Conservation (phyloP, 2,113 vertebrate species). For the Sardina pilchardus region DNA sequence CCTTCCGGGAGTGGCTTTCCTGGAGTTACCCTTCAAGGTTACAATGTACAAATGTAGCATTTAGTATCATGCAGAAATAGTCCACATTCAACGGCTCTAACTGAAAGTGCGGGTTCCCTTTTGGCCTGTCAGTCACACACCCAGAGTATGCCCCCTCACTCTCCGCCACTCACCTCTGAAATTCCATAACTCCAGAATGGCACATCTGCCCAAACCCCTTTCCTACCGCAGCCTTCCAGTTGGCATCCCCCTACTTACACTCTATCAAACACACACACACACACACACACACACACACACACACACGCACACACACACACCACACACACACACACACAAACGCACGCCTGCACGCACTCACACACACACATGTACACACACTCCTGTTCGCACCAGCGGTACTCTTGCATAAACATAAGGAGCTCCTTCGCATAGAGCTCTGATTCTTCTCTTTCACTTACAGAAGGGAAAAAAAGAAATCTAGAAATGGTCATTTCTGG, state of each 20-base stretch:
- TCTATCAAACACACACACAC: neutral
- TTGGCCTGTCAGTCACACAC: neutral
- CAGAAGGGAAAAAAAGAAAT: constrained; percentile 39
- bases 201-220: constrained; percentile 35
- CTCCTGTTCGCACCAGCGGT: neutral
- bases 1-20: neutral
- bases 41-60: neutral
- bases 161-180: neutral
- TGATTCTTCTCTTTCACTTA: constrained; percentile 29
- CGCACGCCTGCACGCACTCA: neutral
- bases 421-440: neutral
- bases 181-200: neutral
- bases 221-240: neutral
- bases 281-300: neutral
- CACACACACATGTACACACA: neutral
- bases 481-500: constrained; percentile 49
- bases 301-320: neutral
- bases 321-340: neutral
- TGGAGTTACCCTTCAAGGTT: neutral
- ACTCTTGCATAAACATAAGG: constrained; percentile 47
- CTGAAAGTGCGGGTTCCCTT: neutral
- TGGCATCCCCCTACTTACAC: constrained; percentile 16
- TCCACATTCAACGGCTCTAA: neutral
- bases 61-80: neutral
- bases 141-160: neutral